phyloP scores from a whole-genome alignment of 2,113 vertebrate genomes.

The Coptodon rendalli region DNA sequence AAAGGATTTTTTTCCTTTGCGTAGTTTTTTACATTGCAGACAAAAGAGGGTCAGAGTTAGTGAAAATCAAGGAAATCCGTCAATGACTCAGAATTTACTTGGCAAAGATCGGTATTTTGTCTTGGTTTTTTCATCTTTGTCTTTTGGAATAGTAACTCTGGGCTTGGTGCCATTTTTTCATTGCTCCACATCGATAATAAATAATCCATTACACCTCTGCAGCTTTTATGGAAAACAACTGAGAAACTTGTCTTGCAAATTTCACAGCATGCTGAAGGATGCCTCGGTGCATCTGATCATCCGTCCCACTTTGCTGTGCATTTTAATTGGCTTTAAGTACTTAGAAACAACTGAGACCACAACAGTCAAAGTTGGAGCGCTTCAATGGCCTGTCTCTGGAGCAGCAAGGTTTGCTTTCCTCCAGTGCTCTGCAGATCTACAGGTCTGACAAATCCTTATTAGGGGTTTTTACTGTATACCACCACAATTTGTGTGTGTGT shows the following conservation, averaged over 20 bases:
- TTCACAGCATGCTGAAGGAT: not conserved
- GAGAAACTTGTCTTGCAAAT: slow-evolving; percentile 17
- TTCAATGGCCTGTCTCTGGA: slow-evolving; percentile 15
- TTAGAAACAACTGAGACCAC: not conserved
- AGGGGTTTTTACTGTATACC: slow-evolving; percentile 39
- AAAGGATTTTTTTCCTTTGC: not conserved
- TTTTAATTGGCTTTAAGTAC: slow-evolving; percentile 53
- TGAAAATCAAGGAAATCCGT: not conserved
- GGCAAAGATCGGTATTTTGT: not conserved
- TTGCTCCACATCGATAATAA: not conserved
- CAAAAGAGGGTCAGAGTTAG: not conserved
- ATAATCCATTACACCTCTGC: slow-evolving; percentile 30
- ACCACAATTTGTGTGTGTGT: not conserved
- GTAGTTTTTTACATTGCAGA: not conserved
- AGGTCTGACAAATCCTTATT: slow-evolving; percentile 60
- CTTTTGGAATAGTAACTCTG: not conserved
- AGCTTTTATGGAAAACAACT: slow-evolving; percentile 13
- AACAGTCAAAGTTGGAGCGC: slow-evolving; percentile 5
- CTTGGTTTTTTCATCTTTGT: not conserved
- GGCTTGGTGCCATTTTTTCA: not conserved
- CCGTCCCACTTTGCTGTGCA: not conserved
- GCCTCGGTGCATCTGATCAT: not conserved
- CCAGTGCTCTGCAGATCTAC: slow-evolving; percentile 23
- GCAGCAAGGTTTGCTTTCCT: slow-evolving; percentile 14
- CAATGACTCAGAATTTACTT: not conserved